Evolutionary conservation across 2,888 invertebrate genomes (phyloP), one percentile per base, ranked within the genome.

Genomic region (Eumacrocentrus americanus): DNA sequence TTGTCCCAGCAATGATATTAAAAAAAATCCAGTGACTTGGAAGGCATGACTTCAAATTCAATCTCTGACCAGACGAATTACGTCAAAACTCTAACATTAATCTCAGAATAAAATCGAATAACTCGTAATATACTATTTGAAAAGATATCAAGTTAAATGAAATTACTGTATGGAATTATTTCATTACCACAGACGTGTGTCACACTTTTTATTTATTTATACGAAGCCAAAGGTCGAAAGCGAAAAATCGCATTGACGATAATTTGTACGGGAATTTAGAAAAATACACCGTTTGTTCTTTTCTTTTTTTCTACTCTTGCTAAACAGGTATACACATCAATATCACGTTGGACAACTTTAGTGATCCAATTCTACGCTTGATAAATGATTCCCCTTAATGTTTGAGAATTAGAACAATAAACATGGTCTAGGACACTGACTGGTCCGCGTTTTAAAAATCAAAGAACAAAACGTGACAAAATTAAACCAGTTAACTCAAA

Each of bases 401-500:
- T n/a, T n/a, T n/a, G n/a, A n/a, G n/a, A n/a, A n/a, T n/a, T n/a
- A n/a, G n/a, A n/a, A n/a, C n/a, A n/a, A n/a, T n/a, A n/a, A n/a
- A n/a, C n/a, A n/a, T n/a, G n/a, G n/a, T n/a, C n/a, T n/a, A n/a
- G n/a, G n/a, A n/a, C n/a, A n/a, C n/a, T n/a, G n/a, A n/a, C n/a
- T n/a, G n/a, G n/a, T n/a, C n/a, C n/a, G n/a, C n/a, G n/a, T n/a
- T n/a, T n/a, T n/a, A n/a, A n/a, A n/a, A n/a, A n/a, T n/a, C n/a
- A n/a, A n/a, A n/a, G n/a, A n/a, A n/a, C n/a, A n/a, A n/a, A n/a
- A n/a, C n/a, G n/a, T n/a, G n/a, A n/a, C n/a, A n/a, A n/a, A n/a
- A n/a, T n/a, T n/a, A 44, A 68, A 69, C 67, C 70, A 67, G 77
- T 79, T 79, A 79, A 78, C 79, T 79, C 64, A 79, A 70, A 59